Evolutionary conservation across 2,113 vertebrate genomes (phyloP), one percentile per base, ranked within the genome.

Genomic region (Daphoenositta chrysoptera): DNA sequence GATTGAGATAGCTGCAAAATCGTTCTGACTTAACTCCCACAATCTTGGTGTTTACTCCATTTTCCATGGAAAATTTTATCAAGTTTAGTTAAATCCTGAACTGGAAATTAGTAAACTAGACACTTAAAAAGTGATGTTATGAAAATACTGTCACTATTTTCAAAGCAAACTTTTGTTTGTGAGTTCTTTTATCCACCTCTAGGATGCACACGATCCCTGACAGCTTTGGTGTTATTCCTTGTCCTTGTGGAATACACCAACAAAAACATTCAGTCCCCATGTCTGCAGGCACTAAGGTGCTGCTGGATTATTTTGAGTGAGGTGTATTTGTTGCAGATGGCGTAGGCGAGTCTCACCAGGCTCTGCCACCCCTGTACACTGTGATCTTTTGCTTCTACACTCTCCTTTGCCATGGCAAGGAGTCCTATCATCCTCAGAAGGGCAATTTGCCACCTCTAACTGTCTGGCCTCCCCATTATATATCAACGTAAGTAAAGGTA

Each of bases 391-490:
- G 7, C 12, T 72, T 21, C 65, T 79, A 6, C 7, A 1, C 2
- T n/a, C 11, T 79, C 15, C 50, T 71, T 70, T 73, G 33, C 16
- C 15, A 5, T 4, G 4, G 15, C 20, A 57, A 72, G 47, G 28
- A 42, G 16, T 45, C 9, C 48, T 58, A 28, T 7, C 7, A 35
- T 22, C 26, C 27, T 35, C 3, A 4, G 24, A 51, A 69, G 17
- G 13, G 6, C 0, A 3, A n/a, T 48, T 76, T 90, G 6, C n/a
- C 17, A 12, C 9, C 11, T 58, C 27, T 28, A 11, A 20, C 14
- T 64, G 1, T 18, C 39, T 82, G 28, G 3, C 13, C 11, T 60
- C 15, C 7, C 11, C 16, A 5, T 45, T 28, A 23, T 0, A 0
- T 10, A 42, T 5, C n/a, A 73, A 23, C 14, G 83, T 42, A 73